Base-by-base conservation (phyloP, 2,888 invertebrate species). In the Chironomus riparius region DNA sequence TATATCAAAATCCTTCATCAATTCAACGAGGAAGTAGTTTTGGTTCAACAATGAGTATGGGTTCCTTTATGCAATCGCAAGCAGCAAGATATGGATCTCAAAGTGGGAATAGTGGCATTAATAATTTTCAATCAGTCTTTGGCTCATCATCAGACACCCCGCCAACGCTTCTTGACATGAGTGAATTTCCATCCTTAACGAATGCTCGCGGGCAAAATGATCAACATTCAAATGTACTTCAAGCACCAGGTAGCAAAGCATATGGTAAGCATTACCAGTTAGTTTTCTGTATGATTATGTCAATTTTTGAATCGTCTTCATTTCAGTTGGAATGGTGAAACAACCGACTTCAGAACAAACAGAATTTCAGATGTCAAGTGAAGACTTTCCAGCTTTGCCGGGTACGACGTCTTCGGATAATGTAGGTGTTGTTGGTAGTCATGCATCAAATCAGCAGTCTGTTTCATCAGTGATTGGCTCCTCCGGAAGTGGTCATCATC, bases 301-400 rank as follows among this genome's bases (percentile, higher is more conserved):
- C 21, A 78, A 68, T 76, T 77, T 77, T 74, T 78, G 3, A 70
- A 5, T 71, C 48, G 38, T 61, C 72, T n/a, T 47, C 22, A 77
- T 82, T 84, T 72, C 85, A 92, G 92, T 95, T 85, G 95, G 95
- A 83, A 95, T 95, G 94, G 95, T 95, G 80, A 96, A 96, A 86
- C 94, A 95, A 86, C 95, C 95, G 78, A 93, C 94, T 81, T 90
- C 93, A 72, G 95, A 95, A 85, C 90, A 95, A 82, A 94, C 92
- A 79, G 95, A 96, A 86, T 96, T 96, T 86, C 94, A 95, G 82
- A 99, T 99, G 92, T 97, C 97, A 81, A 95, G 93, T 81, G 98
- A 99, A 87, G 99, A 99, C 87, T 99, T 99, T 86, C 99, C 99
- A 80, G 99, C 99, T 83, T 87, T 99, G 83, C 99, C 98, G 79